A percentile compares a stretch with the other conserved stretches of the same genome.
These are phyloP conservation scores for Chionodraco myersi DNA, from an alignment of 2,113 vertebrate species.

Conservation along the genomic window DNA sequence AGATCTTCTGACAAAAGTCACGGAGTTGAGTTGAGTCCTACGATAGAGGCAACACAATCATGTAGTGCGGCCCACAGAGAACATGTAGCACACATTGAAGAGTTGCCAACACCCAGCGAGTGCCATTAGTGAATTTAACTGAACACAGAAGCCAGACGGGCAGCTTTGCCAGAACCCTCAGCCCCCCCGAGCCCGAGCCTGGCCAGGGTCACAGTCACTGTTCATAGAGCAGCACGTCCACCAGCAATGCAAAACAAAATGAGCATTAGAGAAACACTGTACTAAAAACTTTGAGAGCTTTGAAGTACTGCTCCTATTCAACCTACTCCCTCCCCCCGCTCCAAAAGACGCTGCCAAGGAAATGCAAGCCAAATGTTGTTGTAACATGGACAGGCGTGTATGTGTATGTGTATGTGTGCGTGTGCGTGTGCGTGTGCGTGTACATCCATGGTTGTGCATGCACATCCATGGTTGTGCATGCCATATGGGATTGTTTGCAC, in stretches of 20 bases:
- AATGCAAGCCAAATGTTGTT: constrained; percentile 65
- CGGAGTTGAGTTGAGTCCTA: constrained; percentile 21
- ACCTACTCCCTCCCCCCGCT: not conserved
- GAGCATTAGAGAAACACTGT: constrained; percentile 30
- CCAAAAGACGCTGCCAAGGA: constrained; percentile 22
- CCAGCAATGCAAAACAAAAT: constrained; percentile 35
- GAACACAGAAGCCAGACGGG: constrained; percentile 27
- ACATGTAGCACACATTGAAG: constrained; percentile 31
- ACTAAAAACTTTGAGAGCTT: constrained; percentile 44
- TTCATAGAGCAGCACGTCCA: constrained; percentile 10
- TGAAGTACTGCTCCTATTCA: constrained; percentile 33
- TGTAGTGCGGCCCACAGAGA: constrained; percentile 35
- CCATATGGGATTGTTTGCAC: constrained; percentile 16
- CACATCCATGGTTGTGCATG: not conserved
- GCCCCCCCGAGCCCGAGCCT: constrained; percentile 1
- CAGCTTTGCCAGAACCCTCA: constrained; percentile 35
- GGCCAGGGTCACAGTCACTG: constrained; percentile 20
- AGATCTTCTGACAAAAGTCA: not conserved
- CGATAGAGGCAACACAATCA: constrained; percentile 28
- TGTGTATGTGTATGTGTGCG: not conserved
- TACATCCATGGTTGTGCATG: no score
- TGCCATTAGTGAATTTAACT: constrained; percentile 46
- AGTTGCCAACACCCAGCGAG: constrained; percentile 49
- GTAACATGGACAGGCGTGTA: not conserved
- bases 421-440: no score